Percentiles rank a stretch among this genome's conserved stretches.
Conservation (phyloP, 2,888 invertebrate species). For the Amiota minor region DNA sequence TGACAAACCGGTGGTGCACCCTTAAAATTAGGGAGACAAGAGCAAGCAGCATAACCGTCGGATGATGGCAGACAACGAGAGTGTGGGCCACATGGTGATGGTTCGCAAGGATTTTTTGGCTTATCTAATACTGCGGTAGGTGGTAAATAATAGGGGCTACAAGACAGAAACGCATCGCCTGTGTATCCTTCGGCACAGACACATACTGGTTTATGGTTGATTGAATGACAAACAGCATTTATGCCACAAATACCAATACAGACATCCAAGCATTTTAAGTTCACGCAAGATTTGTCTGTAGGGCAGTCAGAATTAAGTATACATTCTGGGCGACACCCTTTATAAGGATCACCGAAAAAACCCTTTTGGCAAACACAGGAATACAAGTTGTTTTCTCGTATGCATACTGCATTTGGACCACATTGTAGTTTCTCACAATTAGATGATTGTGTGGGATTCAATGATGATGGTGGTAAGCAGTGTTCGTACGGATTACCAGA, state of each 20-base stretch:
- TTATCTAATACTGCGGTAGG: slow-evolving; percentile 63
- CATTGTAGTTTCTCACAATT: slow-evolving; percentile 83
- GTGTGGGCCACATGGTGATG: slow-evolving; percentile 87
- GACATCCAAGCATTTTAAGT: slow-evolving; percentile 85
- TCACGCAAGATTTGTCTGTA: slow-evolving; percentile 81
- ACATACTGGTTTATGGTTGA: slow-evolving; percentile 86
- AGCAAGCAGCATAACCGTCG: slow-evolving; percentile 84
- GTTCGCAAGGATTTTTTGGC: slow-evolving; percentile 82
- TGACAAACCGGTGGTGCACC: slow-evolving; percentile 88
- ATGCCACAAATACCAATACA: slow-evolving; percentile 85
- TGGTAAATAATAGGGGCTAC: slow-evolving; percentile 76
- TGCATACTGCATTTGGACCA: slow-evolving; percentile 83
- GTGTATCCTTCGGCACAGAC: slow-evolving; percentile 81
- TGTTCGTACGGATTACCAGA: slow-evolving; percentile 86
- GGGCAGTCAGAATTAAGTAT: slow-evolving; percentile 87
- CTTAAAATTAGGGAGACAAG: slow-evolving; percentile 83
- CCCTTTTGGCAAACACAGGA: slow-evolving; percentile 83
- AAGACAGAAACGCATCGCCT: slow-evolving; percentile 85
- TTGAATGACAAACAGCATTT: slow-evolving; percentile 81
- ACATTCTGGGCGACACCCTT: slow-evolving; percentile 86
- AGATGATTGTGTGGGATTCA: slow-evolving; percentile 63
- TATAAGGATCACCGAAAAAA: slow-evolving; percentile 86
- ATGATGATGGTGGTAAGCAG: slow-evolving; percentile 77
- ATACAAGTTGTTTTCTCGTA: slow-evolving; percentile 78
- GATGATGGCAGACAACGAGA: slow-evolving; percentile 82